phyloP scores from a whole-genome alignment of 2,797 vertebrate species.

The Rhadinocentrus ornatus region DNA sequence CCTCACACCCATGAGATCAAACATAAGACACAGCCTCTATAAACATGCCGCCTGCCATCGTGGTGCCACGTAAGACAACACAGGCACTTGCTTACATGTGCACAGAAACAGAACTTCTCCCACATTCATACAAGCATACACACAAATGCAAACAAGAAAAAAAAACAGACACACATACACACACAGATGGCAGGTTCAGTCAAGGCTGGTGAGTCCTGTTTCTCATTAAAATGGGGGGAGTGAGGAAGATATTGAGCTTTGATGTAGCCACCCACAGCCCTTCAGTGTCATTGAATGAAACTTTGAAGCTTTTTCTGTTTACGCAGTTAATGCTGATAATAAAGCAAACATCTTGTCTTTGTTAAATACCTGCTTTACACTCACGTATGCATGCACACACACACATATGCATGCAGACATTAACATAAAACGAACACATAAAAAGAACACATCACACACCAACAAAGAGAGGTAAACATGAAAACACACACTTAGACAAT shows the following conservation, averaged over 20 bases:
- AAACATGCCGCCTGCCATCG: constrained; percentile 72
- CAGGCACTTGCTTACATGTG: constrained; percentile 52
- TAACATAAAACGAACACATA: constrained; percentile 45
- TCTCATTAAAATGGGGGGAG: constrained; percentile 84
- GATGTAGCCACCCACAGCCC: constrained; percentile 87
- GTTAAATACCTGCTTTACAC: constrained; percentile 77
- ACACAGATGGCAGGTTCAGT: constrained; percentile 85
- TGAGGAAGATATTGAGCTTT: constrained; percentile 82
- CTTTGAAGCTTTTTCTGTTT: constrained; percentile 83
- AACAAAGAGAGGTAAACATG: constrained; percentile 61
- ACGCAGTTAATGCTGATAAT: constrained; percentile 80
- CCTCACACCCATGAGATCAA: constrained; percentile 62
- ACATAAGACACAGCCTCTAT: constrained; percentile 68
- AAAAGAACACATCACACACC: constrained; percentile 48
- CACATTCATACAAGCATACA: constrained; percentile 10
- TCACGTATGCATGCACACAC: constrained; percentile 5
- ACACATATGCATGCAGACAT: background rate
- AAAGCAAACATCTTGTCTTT: constrained; percentile 85
- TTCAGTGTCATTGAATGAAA: constrained; percentile 82
- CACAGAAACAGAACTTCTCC: constrained; percentile 47
- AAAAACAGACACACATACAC: constrained; percentile 46
- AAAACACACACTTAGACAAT: constrained; percentile 57
- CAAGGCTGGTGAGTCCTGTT: constrained; percentile 86
- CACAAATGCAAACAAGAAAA: constrained; percentile 39
- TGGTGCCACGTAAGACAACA: constrained; percentile 69